These are phyloP conservation scores for Eurosta solidaginis DNA, from an alignment of 1,140 invertebrate genomes.

Conservation along the genomic window DNA sequence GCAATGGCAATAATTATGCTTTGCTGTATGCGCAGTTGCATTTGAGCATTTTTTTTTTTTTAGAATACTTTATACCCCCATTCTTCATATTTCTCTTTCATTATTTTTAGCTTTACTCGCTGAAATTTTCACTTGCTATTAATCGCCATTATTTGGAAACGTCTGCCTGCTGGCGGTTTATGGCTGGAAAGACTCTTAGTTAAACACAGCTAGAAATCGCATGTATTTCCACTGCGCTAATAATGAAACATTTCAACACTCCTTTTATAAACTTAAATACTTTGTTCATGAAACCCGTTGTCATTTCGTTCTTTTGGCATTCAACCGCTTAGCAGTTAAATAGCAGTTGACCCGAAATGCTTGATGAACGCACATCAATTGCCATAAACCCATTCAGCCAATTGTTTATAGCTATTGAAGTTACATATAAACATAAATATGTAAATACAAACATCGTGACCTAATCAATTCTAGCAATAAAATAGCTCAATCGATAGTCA, in stretches of 20 bases:
- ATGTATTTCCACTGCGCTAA: not conserved
- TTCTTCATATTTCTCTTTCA: too few species aligned
- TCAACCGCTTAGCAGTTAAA: slow-evolving; percentile 6
- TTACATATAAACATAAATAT: too few species aligned
- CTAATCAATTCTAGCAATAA: not conserved
- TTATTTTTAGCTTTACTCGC: too few species aligned
- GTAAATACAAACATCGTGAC: too few species aligned
- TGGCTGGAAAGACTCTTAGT: slow-evolving; percentile 2
- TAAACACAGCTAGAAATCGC: not conserved
- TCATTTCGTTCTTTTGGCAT: not conserved
- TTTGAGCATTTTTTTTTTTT: too few species aligned
- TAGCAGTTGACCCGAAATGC: not conserved
- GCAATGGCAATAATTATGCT: too few species aligned
- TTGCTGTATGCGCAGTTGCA: too few species aligned
- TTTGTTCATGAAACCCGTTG: not conserved
- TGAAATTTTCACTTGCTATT: too few species aligned
- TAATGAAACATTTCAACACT: not conserved
- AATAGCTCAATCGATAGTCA: not conserved
- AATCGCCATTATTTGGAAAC: slow-evolving; percentile 7
- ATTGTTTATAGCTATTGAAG: not conserved
- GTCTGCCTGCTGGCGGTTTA: not conserved
- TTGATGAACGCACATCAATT: not conserved
- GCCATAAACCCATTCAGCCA: not conserved
- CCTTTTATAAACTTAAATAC: not conserved
- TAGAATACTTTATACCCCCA: too few species aligned